Evolutionary conservation across 2,888 invertebrate genomes (phyloP).

Genomic region (Oligia strigilis): DNA sequence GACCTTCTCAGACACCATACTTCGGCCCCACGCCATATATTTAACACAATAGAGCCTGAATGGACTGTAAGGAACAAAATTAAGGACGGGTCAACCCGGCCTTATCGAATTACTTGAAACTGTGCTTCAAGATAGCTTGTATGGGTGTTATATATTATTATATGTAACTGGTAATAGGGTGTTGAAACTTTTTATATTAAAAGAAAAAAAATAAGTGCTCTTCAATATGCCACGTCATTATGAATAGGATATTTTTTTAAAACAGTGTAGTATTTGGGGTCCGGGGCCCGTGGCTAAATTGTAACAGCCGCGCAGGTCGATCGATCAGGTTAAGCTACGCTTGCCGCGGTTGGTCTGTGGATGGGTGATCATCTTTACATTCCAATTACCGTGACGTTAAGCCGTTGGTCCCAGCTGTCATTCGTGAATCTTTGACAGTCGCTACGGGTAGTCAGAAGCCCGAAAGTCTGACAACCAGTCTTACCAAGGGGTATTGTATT

Average conservation of each 20-base stretch:
- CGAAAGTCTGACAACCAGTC: too few relatives aligned
- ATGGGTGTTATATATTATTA: not conserved
- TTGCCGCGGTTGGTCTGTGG: too few relatives aligned
- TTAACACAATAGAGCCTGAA: constrained; percentile 61
- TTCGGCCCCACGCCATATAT: constrained; percentile 29
- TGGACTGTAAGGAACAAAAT: constrained; percentile 50
- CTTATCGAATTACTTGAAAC: constrained; percentile 58
- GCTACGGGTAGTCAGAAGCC: too few relatives aligned
- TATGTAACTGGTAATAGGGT: not conserved
- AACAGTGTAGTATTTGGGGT: too few relatives aligned
- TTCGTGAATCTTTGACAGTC: too few relatives aligned
- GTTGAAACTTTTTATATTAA: not conserved
- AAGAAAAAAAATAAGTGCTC: not conserved
- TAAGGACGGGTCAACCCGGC: constrained; percentile 43
- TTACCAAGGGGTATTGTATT: too few relatives aligned
- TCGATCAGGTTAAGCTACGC: too few relatives aligned
- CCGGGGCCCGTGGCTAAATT: too few relatives aligned
- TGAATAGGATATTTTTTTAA: not conserved
- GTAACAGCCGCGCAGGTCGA: too few relatives aligned
- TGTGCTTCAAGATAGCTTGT: not conserved
- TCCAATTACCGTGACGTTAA: too few relatives aligned
- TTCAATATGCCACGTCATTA: not conserved
- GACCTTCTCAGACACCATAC: constrained; percentile 15
- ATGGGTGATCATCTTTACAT: too few relatives aligned
- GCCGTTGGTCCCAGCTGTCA: too few relatives aligned